Percentiles rank a stretch among this genome's conserved stretches.
Evolutionary conservation across 2,888 invertebrate genomes (phyloP).

Genomic region (Trichopoda pennipes): DNA sequence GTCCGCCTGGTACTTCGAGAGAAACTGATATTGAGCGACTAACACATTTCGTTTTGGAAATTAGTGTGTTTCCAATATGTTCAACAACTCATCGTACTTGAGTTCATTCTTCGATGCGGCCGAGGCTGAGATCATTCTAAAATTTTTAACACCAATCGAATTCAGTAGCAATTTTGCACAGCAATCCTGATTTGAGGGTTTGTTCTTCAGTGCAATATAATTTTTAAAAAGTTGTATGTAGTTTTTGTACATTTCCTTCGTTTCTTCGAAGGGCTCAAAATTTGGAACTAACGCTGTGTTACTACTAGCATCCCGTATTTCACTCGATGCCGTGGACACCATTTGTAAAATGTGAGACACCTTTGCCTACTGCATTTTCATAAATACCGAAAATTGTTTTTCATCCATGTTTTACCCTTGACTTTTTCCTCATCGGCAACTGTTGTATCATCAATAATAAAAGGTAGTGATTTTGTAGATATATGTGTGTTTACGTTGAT

Average conservation of each 20-base stretch:
- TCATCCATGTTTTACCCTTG: too few relatives aligned
- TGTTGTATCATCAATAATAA: too few relatives aligned
- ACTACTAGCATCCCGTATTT: not conserved
- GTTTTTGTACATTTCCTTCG: not conserved
- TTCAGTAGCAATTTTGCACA: conserved; percentile 2
- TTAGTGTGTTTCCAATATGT: not conserved
- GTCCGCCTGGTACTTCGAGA: not conserved
- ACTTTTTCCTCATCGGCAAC: too few relatives aligned
- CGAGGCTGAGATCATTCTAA: not conserved
- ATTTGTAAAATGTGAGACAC: too few relatives aligned
- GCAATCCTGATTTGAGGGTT: not conserved
- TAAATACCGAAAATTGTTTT: too few relatives aligned
- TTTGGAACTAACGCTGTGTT: not conserved
- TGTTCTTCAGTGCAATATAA: not conserved
- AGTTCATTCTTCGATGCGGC: not conserved
- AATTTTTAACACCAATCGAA: not conserved
- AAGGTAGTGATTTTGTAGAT: too few relatives aligned
- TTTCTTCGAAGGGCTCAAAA: not conserved
- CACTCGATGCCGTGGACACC: not conserved
- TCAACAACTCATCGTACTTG: not conserved
- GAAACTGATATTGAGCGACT: not conserved
- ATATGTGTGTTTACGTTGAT: too few relatives aligned
- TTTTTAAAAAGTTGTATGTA: not conserved
- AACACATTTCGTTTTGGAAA: not conserved
- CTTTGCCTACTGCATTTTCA: too few relatives aligned